Evolutionary conservation across 2,888 invertebrate genomes (phyloP), one percentile per base, ranked within the genome.

Genomic region (Scelioninae gen. 1): DNA sequence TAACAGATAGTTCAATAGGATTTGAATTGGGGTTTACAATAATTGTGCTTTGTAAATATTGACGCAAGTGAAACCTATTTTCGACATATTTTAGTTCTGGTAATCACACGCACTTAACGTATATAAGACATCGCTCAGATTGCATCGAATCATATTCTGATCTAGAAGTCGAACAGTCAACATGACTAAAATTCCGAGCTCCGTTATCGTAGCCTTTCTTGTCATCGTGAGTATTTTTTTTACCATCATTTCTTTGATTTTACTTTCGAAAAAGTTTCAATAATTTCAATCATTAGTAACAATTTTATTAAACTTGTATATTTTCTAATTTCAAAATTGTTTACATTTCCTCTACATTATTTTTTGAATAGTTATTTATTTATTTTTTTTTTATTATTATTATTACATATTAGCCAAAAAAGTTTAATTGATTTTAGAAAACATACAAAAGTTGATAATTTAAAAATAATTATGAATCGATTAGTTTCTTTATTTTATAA

Each of bases 61-160:
- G 68, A 77, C 60, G 55, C 77, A 77, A 68, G 68, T 69, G 77
- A 77, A 58, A 47, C 55, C 68, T 69, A 77, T 77, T 62, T 45
- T 77, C 49, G 62, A 68, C 62, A 62, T 43, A 29, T 60, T 62
- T 77, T 77, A 68, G 68, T 77, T 68, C 62, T 45, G 34, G 34
- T 77, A 76, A 60, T 76, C 77, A 77, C 43, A 16, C 68, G 13
- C 51, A 76, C 47, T 43, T 32, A 11, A 51, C 40, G 60, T 72
- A 72, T 72, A 72, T 51, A 72, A 72, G 71, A 51, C 71, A 47
- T 72, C 40, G 49, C 51, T 11, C 62, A 8, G 15, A 11, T 43
- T 10, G 40, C 16, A 8, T 13, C 49, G 9, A 29, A 29, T 47
- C 49, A 71, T 71, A 72, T 23, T 38, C 11, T 11, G 40, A 72